Conservation (phyloP, 1,140 invertebrate genomes). For the Anoplolepis gracilipes region DNA sequence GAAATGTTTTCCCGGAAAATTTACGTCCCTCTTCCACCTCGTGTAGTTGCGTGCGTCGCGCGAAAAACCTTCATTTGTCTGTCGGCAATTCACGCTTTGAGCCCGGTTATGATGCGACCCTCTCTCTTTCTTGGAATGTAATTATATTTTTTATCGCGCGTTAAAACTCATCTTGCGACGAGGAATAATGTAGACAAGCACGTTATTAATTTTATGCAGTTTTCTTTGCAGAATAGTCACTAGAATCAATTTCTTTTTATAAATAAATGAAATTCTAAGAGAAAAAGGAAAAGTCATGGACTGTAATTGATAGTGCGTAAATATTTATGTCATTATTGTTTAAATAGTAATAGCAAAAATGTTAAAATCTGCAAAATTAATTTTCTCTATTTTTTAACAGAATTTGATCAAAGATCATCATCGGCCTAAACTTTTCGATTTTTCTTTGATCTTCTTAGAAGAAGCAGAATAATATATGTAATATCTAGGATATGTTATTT, state of each 20-base stretch:
- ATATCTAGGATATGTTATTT: too few relatives aligned
- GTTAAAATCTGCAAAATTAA: background rate
- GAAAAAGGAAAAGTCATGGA: background rate
- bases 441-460: background rate
- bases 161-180: background rate
- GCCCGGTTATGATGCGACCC: background rate
- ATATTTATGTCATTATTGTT: background rate
- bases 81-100: background rate
- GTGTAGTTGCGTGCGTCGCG: background rate
- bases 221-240: background rate
- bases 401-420: background rate
- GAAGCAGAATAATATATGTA: background rate
- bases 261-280: background rate
- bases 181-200: background rate
- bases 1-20: conserved; percentile 57
- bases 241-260: background rate
- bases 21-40: background rate
- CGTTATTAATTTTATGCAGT: conserved; percentile 39
- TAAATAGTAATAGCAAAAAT: background rate
- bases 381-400: background rate
- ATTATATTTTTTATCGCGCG: conserved; percentile 41
- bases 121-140: background rate
- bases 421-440: background rate
- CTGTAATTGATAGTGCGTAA: background rate
- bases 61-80: conserved; percentile 1